Evolutionary conservation across 2,113 vertebrate species (phyloP).

Genomic region (Antennarius striatus): DNA sequence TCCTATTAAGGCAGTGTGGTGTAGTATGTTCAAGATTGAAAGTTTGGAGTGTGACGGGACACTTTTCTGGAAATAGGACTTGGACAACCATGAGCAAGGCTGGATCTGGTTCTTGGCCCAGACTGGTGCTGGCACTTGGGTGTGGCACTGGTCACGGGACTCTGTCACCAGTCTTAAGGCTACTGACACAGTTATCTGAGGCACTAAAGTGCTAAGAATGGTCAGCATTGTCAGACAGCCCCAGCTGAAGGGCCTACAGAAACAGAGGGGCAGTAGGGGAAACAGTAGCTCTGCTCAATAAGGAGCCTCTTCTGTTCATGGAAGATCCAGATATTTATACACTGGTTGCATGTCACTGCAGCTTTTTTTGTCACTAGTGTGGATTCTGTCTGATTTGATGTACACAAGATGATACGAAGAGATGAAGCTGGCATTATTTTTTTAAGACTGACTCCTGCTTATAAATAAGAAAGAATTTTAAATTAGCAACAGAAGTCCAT

Average conservation of each 20-base stretch:
- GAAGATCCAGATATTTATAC: constrained; percentile 74
- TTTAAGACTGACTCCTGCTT: not conserved
- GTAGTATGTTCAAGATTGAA: not conserved
- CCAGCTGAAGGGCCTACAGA: constrained; percentile 67
- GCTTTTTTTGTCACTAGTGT: constrained; percentile 61
- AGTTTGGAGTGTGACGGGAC: not conserved
- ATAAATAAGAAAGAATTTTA: too few species aligned
- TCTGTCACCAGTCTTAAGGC: constrained; percentile 69
- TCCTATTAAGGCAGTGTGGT: too few species aligned
- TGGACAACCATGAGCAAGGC: constrained; percentile 12
- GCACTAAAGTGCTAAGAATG: constrained; percentile 76
- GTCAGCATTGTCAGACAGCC: constrained; percentile 72
- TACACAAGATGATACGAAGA: not conserved
- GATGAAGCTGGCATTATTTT: constrained; percentile 2
- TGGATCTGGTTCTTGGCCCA: constrained; percentile 33
- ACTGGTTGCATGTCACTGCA: constrained; percentile 56
- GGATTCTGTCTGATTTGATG: constrained; percentile 33
- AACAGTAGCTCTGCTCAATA: constrained; percentile 74
- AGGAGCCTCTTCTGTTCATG: constrained; percentile 74
- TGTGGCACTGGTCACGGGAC: constrained; percentile 75
- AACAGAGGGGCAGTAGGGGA: constrained; percentile 63
- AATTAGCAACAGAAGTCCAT: too few species aligned
- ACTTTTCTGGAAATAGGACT: not conserved
- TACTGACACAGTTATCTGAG: constrained; percentile 75
- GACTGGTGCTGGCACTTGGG: constrained; percentile 46